Evolutionary conservation across 2,797 vertebrate species (phyloP), one percentile per base, ranked within the genome.

Genomic region (Macropus fuliginosus): DNA sequence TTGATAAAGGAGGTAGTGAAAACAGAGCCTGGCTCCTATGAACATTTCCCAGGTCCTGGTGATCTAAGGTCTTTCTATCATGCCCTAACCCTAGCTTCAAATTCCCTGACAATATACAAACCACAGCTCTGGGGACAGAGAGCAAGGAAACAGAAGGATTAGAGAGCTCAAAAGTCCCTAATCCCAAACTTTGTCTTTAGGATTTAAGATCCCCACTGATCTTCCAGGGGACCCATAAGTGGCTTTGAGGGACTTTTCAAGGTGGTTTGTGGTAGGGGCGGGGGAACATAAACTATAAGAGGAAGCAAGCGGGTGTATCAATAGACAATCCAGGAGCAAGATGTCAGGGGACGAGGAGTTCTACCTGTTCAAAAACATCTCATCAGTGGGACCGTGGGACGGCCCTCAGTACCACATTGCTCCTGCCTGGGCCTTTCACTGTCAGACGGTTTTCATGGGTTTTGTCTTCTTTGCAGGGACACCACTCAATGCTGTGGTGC

Each of bases 381-480:
- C 99, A 0, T 97, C 97, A 0, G 94, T 99, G 96, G 97, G 98
- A 13, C 99, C 99, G 3, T 99, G 99, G 90, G 99, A 99, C 57
- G 99, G 99, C 0, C 99, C 99, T 91, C 99, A 99, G 96, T 99
- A 99, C 18, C 98, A 99, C 98, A 98, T 99, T 5, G 99, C 99
- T 5, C 99, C 99, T 0, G 54, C 9, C 1, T 99, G 99, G 99
- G 99, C 96, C 12, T 99, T 99, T 97, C 96, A 98, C 97, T 98
- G 99, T 56, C 99, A 99, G 97, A 98, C 99, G 1, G 55, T 97
- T 96, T 99, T 99, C 98, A 99, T 99, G 99, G 99, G 99, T 31
- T 31, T 98, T 1, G 99, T 99, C 18, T 98, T 99, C 95, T 40
- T 99, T 3, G 94, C 54, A 95, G 98, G 99, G n/a, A 98, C 98